A percentile compares a stretch with the other conserved stretches of the same genome.
Conservation (phyloP, 2,113 vertebrate species). For the Datnioides undecimradiatus region DNA sequence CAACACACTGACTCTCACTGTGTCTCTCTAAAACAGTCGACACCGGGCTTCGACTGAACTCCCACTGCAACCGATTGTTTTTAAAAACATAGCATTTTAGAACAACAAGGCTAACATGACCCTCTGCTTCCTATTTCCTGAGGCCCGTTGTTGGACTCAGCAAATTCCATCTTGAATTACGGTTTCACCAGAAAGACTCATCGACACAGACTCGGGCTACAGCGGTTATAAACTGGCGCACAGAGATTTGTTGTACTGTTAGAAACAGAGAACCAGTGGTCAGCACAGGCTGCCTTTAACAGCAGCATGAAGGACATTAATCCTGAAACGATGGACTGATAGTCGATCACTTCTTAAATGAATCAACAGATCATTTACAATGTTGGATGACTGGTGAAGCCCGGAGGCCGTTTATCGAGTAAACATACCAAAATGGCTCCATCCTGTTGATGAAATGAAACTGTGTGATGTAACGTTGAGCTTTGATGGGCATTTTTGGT, state of each 20-base stretch:
- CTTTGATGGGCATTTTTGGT: neutral
- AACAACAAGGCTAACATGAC: neutral
- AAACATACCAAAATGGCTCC: neutral
- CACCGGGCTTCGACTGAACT: neutral
- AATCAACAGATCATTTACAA: neutral
- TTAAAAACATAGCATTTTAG: neutral
- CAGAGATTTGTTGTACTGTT: neutral
- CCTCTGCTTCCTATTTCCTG: conserved; percentile 35
- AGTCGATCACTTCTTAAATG: neutral
- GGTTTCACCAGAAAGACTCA: conserved; percentile 5
- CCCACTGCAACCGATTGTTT: neutral
- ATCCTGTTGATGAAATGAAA: neutral
- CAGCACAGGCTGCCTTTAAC: no score
- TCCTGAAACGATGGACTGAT: neutral
- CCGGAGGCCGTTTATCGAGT: no score
- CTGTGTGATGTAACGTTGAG: neutral
- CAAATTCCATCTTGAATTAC: conserved; percentile 18
- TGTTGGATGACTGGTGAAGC: neutral
- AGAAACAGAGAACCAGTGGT: neutral
- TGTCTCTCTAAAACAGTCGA: neutral
- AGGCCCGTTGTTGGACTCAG: conserved; percentile 51
- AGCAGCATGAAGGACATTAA: neutral
- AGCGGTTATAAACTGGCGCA: neutral
- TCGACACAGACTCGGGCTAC: neutral
- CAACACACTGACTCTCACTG: neutral